phyloP scores from a whole-genome alignment of 2,888 invertebrate genomes.

The Amiota mariae region DNA sequence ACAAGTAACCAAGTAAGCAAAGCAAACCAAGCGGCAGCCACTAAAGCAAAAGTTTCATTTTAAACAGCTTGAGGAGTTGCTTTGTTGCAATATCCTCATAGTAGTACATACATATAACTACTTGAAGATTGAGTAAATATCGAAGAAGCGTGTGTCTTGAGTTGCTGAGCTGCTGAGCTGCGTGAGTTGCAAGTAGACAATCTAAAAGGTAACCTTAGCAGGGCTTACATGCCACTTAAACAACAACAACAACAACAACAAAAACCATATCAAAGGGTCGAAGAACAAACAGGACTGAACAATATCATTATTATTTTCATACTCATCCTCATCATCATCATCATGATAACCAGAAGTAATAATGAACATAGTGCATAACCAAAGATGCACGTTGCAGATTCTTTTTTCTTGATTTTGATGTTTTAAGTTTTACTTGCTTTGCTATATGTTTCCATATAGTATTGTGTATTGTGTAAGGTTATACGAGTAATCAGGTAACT shows the following conservation, averaged over 20 bases:
- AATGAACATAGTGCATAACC: background rate
- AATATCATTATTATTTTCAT: too few species aligned
- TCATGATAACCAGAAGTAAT: background rate
- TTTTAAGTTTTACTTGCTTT: background rate
- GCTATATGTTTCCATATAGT: too few species aligned
- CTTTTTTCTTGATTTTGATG: slow-evolving; percentile 16
- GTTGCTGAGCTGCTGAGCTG: slow-evolving; percentile 1
- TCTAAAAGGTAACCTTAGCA: background rate
- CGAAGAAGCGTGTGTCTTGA: slow-evolving; percentile 24
- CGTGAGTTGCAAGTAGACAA: slow-evolving; percentile 13
- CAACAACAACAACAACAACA: background rate
- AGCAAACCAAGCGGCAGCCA: too few species aligned
- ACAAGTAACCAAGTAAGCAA: too few species aligned
- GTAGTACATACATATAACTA: background rate
- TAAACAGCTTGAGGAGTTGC: slow-evolving; percentile 49
- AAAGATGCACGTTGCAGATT: slow-evolving; percentile 62
- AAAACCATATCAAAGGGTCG: background rate
- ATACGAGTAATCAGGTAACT: slow-evolving; percentile 57
- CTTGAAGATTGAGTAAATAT: slow-evolving; percentile 31
- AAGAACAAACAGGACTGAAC: background rate
- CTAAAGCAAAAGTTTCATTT: slow-evolving; percentile 49
- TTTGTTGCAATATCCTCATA: slow-evolving; percentile 18
- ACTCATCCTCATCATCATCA: background rate
- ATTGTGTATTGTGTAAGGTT: slow-evolving; percentile 25
- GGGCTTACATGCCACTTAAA: slow-evolving; percentile 23